Conservation (phyloP, 2,113 vertebrate species). For the Corythoichthys intestinalis region DNA sequence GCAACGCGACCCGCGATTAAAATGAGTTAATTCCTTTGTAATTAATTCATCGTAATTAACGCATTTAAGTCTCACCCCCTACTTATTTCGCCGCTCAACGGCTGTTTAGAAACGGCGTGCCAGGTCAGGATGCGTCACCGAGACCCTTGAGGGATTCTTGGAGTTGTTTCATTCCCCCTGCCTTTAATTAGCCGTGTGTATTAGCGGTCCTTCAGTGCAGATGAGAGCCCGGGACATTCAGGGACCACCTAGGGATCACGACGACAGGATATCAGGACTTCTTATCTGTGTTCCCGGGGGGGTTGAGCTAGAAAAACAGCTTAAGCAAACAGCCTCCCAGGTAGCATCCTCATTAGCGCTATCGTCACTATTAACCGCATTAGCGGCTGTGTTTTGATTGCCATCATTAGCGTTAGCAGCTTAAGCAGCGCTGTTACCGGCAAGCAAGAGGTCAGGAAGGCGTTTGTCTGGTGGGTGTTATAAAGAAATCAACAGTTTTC, state of each 20-base stretch:
- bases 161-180: constrained; percentile 58
- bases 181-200: constrained; percentile 68
- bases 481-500: constrained; percentile 33
- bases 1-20: neutral
- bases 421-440: constrained; percentile 40
- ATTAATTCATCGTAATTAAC: too few species aligned
- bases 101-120: constrained; percentile 34
- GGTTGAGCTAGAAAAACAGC: constrained; percentile 61
- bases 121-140: constrained; percentile 12
- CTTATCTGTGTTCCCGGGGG: constrained; percentile 36
- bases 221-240: constrained; percentile 42
- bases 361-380: constrained; percentile 57
- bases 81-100: too few species aligned
- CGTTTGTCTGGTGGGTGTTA: constrained; percentile 53
- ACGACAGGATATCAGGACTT: constrained; percentile 48
- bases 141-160: constrained; percentile 21
- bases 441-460: constrained; percentile 30
- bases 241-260: constrained; percentile 39
- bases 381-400: constrained; percentile 65
- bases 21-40: too few species aligned
- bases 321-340: constrained; percentile 68
- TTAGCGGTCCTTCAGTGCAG: constrained; percentile 54
- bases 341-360: constrained; percentile 63
- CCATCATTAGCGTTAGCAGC: constrained; percentile 58
- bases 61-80: too few species aligned